Base-by-base conservation (phyloP, 2,113 vertebrate genomes). In the Podarcis muralis region DNA sequence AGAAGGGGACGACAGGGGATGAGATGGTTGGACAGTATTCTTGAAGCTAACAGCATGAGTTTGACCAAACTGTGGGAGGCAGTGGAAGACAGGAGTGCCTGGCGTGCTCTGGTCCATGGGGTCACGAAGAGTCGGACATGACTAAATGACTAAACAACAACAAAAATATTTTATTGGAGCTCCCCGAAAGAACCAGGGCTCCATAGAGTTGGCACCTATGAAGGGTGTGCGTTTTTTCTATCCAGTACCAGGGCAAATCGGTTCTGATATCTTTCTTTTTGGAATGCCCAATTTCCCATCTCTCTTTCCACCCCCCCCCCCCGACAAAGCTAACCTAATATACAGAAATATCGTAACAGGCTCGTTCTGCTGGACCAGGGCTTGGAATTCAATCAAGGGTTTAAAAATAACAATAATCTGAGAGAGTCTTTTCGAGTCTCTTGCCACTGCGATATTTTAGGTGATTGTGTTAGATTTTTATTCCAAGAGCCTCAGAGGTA, bases 381-480 rank as follows among this genome's bases (percentile, higher is more conserved):
- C 59, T 9, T 15, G 30, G 30, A 15, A 72, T 72, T 37, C 11
- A 75, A 75, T 11, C 6, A 1, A 30, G 77, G 15, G 65, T 18
- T 82, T 82, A 59, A 43, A 20, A 78, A 53, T 53, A 53, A 53
- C 48, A 4, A 72, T 74, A 74, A 12, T 20, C 74, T 37, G 79
- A 59, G 72, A 82, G 25, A 43, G 62, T 13, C 35, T n/a, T 57
- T 71, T 22, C n/a, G 9, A 65, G 15, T 48, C 15, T 66, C 66
- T 72, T 62, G 74, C 77, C 77, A 69, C 0, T 30, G 80, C 82
- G 37, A n/a, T 93, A 83, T 22, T 37, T 87, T 87, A 37, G 59
- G 69, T 80, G 37, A 25, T 90, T 92, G 35, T 65, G 76, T 86
- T 86, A 76, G 27, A 25, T 25, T 90, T 83, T 93, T 89, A 87